Percentiles rank a stretch among this genome's conserved stretches.
These are phyloP conservation scores for Andrena haemorrhoa DNA, from an alignment of 2,888 invertebrate species.

Conservation along the genomic window DNA sequence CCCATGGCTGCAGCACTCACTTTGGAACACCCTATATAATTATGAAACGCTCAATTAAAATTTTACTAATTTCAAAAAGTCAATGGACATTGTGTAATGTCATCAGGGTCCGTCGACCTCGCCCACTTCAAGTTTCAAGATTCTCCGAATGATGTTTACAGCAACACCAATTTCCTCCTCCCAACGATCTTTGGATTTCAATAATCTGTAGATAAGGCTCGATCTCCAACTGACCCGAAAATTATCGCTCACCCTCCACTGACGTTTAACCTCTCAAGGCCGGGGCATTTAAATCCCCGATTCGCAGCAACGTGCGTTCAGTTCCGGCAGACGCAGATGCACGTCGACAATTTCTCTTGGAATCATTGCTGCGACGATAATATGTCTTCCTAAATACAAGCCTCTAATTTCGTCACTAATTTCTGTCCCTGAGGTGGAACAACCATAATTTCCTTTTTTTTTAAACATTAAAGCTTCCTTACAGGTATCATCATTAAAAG, in stretches of 20 bases:
- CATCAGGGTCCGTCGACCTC: too few relatives aligned
- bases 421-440: too few relatives aligned
- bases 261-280: slow-evolving; percentile 44
- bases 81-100: too few relatives aligned
- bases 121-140: too few relatives aligned
- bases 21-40: too few relatives aligned
- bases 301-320: neutral
- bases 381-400: neutral
- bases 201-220: slow-evolving; percentile 8
- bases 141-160: neutral
- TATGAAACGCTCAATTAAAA: too few relatives aligned
- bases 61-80: too few relatives aligned
- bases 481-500: too few relatives aligned
- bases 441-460: too few relatives aligned
- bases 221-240: slow-evolving; percentile 16
- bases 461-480: too few relatives aligned
- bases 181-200: slow-evolving; percentile 1
- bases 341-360: neutral
- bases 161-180: neutral
- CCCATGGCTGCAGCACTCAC: too few relatives aligned
- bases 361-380: neutral
- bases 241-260: slow-evolving; percentile 22
- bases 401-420: too few relatives aligned
- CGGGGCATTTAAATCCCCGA: slow-evolving; percentile 38
- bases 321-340: neutral